phyloP scores from a whole-genome alignment of 2,797 vertebrate species.

The Acomys russatus region DNA sequence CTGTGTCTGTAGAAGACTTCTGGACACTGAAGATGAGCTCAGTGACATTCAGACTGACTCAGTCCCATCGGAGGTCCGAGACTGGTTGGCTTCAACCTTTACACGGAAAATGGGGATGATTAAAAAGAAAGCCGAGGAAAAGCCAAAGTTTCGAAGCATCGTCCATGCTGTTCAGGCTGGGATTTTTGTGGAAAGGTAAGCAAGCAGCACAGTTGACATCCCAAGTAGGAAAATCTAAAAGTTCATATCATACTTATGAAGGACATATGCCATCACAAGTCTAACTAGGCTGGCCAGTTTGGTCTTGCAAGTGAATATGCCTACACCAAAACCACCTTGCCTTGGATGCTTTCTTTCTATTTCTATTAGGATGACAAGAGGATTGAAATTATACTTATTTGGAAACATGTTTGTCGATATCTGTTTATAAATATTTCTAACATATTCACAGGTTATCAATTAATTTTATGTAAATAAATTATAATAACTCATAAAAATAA shows the following conservation, averaged over 20 bases:
- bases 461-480: slow-evolving; percentile 50
- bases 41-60: slow-evolving; percentile 96
- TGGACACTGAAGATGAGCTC: slow-evolving; percentile 98
- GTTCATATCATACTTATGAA: background rate
- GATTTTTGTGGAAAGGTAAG: slow-evolving; percentile 99
- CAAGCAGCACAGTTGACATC: slow-evolving; percentile 78
- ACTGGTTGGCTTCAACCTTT: slow-evolving; percentile 99
- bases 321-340: background rate
- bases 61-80: slow-evolving; percentile 96
- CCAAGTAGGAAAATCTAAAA: slow-evolving; percentile 18
- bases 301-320: background rate
- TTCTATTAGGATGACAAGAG: slow-evolving; percentile 35
- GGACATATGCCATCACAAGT: background rate
- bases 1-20: slow-evolving; percentile 91
- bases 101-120: slow-evolving; percentile 97
- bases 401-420: slow-evolving; percentile 7
- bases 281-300: background rate
- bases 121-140: slow-evolving; percentile 96
- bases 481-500: slow-evolving; percentile 25
- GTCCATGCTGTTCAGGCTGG: slow-evolving; percentile 99
- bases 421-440: slow-evolving; percentile 32
- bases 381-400: background rate
- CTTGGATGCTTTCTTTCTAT: background rate
- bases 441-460: background rate
- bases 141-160: slow-evolving; percentile 98